Evolutionary conservation across 2,797 vertebrate genomes (phyloP).

Genomic region (Thaleichthys pacificus): DNA sequence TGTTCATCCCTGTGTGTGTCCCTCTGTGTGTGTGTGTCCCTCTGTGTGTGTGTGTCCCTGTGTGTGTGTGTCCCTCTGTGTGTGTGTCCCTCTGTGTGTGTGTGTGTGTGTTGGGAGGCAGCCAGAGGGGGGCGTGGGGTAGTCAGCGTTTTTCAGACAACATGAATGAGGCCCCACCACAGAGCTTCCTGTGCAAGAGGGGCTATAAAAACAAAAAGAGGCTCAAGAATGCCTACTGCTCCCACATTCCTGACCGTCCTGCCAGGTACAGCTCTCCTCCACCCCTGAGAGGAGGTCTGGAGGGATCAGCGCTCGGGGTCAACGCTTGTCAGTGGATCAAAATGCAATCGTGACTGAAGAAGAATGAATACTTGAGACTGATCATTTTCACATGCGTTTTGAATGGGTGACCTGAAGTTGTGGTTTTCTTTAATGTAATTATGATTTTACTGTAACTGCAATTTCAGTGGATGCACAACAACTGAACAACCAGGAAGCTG

Average conservation of each 20-base stretch:
- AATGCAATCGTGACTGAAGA: no score
- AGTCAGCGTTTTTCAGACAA: constrained; percentile 77
- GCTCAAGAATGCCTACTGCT: constrained; percentile 59
- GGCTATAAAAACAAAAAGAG: constrained; percentile 73
- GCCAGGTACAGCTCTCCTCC: constrained; percentile 58
- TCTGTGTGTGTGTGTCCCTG: no score
- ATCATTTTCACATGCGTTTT: no score
- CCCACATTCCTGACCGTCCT: constrained; percentile 68
- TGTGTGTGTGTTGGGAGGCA: constrained; percentile 45
- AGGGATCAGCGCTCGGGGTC: background rate
- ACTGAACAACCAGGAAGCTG: no score
- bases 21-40: no score
- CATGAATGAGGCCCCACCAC: constrained; percentile 74
- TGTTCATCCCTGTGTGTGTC: background rate
- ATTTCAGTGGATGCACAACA: no score
- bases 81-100: background rate
- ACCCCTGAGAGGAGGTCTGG: background rate
- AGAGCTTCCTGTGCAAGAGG: constrained; percentile 75
- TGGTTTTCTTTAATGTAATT: no score
- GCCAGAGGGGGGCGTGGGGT: constrained; percentile 67
- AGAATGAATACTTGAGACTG: no score
- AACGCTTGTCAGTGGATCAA: no score
- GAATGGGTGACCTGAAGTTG: no score
- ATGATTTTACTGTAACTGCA: no score
- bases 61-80: background rate